Conservation (phyloP, 2,888 invertebrate genomes). For the Protonemura montana region DNA sequence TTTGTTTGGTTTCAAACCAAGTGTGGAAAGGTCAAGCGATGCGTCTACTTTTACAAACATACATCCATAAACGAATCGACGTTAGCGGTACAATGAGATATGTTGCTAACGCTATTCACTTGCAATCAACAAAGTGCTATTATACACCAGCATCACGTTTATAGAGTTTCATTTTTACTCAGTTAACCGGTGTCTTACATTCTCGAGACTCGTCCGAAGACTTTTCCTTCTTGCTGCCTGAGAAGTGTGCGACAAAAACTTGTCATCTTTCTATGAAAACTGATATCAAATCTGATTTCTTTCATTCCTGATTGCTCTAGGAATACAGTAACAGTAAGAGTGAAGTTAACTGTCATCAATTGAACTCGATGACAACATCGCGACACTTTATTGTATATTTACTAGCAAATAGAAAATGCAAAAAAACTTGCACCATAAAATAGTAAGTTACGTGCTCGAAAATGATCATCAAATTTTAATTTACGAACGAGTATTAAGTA, state of each 20-base stretch:
- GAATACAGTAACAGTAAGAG: no score
- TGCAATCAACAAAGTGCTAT: not conserved
- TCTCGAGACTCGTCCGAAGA: not conserved
- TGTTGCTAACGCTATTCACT: not conserved
- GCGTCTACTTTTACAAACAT: not conserved
- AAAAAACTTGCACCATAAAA: no score
- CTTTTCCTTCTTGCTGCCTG: not conserved
- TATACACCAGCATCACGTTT: not conserved
- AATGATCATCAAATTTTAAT: no score
- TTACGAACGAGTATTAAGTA: no score
- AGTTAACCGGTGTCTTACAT: not conserved
- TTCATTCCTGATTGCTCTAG: no score
- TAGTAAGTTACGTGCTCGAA: no score
- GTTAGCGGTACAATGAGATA: not conserved
- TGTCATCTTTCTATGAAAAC: not conserved
- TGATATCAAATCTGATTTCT: no score
- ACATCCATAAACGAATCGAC: not conserved
- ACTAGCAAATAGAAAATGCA: no score
- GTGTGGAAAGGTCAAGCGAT: not conserved
- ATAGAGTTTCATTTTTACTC: not conserved
- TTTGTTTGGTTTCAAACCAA: no score
- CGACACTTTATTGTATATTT: no score
- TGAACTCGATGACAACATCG: no score
- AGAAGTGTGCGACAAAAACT: not conserved
- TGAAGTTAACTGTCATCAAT: no score